Percentiles rank a stretch among this genome's conserved stretches.
These are phyloP conservation scores for Medauroidea extradentata DNA, from an alignment of 1,140 invertebrate genomes.

Conservation along the genomic window DNA sequence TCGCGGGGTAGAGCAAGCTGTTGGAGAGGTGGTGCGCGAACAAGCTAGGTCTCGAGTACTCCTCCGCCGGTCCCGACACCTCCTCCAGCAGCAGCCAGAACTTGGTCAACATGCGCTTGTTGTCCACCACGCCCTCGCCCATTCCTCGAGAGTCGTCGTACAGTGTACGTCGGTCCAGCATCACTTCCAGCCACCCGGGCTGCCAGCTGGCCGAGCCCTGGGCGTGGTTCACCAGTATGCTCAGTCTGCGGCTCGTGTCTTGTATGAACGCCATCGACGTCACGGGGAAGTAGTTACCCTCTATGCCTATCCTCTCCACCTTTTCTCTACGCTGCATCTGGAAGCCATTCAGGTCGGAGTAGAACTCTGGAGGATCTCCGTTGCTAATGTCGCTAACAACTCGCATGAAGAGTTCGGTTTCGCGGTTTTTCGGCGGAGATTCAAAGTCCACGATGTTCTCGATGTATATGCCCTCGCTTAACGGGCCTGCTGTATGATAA, in stretches of 20 bases:
- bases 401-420: slow-evolving; percentile 91
- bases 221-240: slow-evolving; percentile 75
- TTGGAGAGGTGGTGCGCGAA: slow-evolving; percentile 66
- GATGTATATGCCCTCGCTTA: slow-evolving; percentile 68
- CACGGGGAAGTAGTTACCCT: slow-evolving; percentile 87
- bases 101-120: slow-evolving; percentile 67
- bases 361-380: slow-evolving; percentile 77
- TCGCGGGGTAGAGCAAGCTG: slow-evolving; percentile 65
- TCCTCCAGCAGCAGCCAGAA: slow-evolving; percentile 81
- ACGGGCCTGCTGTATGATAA: slow-evolving; percentile 60
- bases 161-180: slow-evolving; percentile 77
- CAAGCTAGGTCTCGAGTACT: slow-evolving; percentile 57
- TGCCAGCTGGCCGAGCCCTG: slow-evolving; percentile 78
- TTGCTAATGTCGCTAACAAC: slow-evolving; percentile 79
- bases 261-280: slow-evolving; percentile 80
- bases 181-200: slow-evolving; percentile 78
- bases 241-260: slow-evolving; percentile 65
- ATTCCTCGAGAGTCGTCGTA: slow-evolving; percentile 85
- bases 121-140: slow-evolving; percentile 88
- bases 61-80: slow-evolving; percentile 35
- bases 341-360: slow-evolving; percentile 93
- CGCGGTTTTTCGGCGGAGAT: slow-evolving; percentile 74
- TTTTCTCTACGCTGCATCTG: slow-evolving; percentile 80
- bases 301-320: slow-evolving; percentile 69
- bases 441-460: slow-evolving; percentile 80